phyloP scores from a whole-genome alignment of 2,888 invertebrate genomes.

The Melanotus villosus region DNA sequence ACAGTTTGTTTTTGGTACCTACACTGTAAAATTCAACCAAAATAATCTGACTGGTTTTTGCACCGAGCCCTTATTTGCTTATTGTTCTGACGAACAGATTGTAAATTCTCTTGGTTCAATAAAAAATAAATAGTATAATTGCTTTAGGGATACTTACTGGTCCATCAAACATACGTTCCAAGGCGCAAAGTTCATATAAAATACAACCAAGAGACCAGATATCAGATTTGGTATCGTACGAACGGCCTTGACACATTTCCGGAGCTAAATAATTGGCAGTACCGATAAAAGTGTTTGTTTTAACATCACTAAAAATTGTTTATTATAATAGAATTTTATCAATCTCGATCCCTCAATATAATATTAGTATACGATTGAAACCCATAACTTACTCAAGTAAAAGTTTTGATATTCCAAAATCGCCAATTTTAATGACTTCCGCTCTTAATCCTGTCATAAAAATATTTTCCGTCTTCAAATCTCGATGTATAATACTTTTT shows the following conservation, averaged over 20 bases:
- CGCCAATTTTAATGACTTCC: conserved; percentile 83
- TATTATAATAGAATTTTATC: too few relatives aligned
- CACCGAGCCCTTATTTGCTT: too few relatives aligned
- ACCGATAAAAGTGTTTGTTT: conserved; percentile 79
- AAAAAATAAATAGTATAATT: too few relatives aligned
- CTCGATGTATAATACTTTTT: conserved; percentile 84
- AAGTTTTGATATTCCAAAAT: conserved; percentile 88
- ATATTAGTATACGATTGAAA: too few relatives aligned
- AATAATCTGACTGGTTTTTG: too few relatives aligned
- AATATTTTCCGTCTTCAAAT: conserved; percentile 89
- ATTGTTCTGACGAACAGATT: too few relatives aligned
- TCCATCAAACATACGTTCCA: conserved; percentile 81
- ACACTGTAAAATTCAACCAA: too few relatives aligned
- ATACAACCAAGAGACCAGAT: conserved; percentile 91
- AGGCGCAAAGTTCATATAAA: conserved; percentile 84
- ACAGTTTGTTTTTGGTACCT: too few relatives aligned
- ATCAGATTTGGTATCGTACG: conserved; percentile 86
- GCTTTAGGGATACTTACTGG: conserved; percentile 69
- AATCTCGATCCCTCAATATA: too few relatives aligned
- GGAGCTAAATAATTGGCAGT: conserved; percentile 90
- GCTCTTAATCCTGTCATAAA: conserved; percentile 79
- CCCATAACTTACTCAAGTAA: conserved; percentile 71
- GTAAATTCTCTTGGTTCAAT: too few relatives aligned
- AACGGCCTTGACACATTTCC: conserved; percentile 83
- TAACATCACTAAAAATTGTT: conserved; percentile 68